Conservation (phyloP, 1,140 invertebrate genomes). For the Microvelia longipes region DNA sequence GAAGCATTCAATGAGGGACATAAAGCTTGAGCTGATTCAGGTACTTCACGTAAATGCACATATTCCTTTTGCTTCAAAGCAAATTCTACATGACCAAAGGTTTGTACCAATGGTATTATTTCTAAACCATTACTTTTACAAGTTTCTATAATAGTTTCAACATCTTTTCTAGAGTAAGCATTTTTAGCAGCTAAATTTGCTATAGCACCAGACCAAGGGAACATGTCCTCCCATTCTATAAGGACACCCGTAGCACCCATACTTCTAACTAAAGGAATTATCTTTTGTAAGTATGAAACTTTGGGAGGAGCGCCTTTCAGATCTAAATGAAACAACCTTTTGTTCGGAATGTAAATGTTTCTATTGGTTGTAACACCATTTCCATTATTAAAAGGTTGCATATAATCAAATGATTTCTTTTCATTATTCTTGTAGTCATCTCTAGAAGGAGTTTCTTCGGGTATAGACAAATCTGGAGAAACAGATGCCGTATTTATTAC, state of each 20-base stretch:
- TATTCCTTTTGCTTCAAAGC: conserved; percentile 68
- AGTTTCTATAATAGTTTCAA: conserved; percentile 42
- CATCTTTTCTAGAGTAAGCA: conserved; percentile 55
- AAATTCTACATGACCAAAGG: conserved; percentile 90
- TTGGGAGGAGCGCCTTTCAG: conserved; percentile 78
- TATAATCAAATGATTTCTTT: neutral
- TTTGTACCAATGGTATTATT: conserved; percentile 86
- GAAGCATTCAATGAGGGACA: conserved; percentile 64
- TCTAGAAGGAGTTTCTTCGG: neutral
- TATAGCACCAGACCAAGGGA: conserved; percentile 65
- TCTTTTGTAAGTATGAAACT: conserved; percentile 47
- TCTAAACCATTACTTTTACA: conserved; percentile 55
- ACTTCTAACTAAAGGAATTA: conserved; percentile 57
- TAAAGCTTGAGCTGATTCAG: conserved; percentile 60
- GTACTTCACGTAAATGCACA: conserved; percentile 57
- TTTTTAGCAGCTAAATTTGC: conserved; percentile 49
- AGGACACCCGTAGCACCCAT: conserved; percentile 75
- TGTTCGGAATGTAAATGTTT: conserved; percentile 19
- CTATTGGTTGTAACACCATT: neutral
- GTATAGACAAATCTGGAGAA: neutral
- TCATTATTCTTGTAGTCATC: neutral
- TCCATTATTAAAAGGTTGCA: neutral
- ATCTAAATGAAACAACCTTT: conserved; percentile 61
- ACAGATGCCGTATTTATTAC: conserved; percentile 3
- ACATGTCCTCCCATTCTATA: conserved; percentile 96